phyloP scores from a whole-genome alignment of 2,113 vertebrate genomes.

The Suricata suricatta region DNA sequence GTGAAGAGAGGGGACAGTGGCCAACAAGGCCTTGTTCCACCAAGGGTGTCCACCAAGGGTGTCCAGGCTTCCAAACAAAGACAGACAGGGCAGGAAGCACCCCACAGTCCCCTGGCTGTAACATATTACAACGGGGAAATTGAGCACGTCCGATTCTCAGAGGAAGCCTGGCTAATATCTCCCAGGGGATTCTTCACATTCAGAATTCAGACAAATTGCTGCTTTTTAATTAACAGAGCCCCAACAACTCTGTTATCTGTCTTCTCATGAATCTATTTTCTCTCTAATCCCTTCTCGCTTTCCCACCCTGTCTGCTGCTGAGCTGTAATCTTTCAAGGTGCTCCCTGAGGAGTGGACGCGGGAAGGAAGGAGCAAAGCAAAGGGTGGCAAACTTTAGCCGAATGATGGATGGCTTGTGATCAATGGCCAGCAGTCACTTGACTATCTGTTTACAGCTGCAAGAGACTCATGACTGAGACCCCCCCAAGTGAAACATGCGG shows the following conservation, averaged over 20 bases:
- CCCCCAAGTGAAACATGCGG: accelerated
- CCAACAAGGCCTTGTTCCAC: background rate
- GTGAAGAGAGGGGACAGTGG: accelerated
- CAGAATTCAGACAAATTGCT: conserved; percentile 79
- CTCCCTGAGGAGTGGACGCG: background rate
- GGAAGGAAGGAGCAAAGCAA: background rate
- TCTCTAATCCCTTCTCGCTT: conserved; percentile 63
- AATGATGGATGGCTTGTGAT: background rate
- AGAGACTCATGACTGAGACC: background rate
- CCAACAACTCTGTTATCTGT: conserved; percentile 76
- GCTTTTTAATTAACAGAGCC: conserved; percentile 79
- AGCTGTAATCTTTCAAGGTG: conserved; percentile 56
- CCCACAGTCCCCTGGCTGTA: background rate
- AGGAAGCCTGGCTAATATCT: conserved; percentile 63
- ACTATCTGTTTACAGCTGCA: background rate
- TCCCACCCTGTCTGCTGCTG: conserved; percentile 58
- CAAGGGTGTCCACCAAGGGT: accelerated
- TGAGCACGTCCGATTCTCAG: background rate
- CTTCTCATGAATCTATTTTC: conserved; percentile 76
- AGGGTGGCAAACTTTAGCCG: accelerated
- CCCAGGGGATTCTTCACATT: conserved; percentile 69
- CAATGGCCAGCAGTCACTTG: background rate
- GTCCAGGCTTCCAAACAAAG: background rate
- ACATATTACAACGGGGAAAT: background rate
- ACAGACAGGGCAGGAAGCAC: background rate